Evolutionary conservation across 2,888 invertebrate species (phyloP), one percentile per base, ranked within the genome.

Genomic region (Catonia carolina): DNA sequence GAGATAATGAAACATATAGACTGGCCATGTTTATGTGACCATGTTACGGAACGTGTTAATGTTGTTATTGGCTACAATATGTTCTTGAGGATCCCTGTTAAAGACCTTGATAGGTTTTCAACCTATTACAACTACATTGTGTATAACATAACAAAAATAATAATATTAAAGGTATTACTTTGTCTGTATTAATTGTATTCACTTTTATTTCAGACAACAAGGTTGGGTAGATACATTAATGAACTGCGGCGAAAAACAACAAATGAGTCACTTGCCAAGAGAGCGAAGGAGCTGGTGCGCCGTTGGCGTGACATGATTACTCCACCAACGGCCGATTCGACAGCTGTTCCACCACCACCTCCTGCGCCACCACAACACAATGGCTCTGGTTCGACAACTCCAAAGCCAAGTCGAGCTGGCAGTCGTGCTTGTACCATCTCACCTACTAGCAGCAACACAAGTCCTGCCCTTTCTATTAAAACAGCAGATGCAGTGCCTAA

Each of bases 221-320:
- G 95, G 82, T 78, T 97, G 72, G 96, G 94, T 37, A 90, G 88
- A 74, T 86, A 89, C 72, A 88, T 96, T 73, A 96, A 96, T 73
- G 92, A 93, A 73, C 77, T 96, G 52, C 82, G 96, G 55, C 80
- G 90, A 59, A 89, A 89, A 74, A 91, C 92, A 39, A 80, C 78
- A 58, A 88, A 93, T 73, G 89, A 90, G 65, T 80, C 81, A 60
- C 77, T 96, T 71, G 92, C 94, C 53, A 85, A 88, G 69, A 82
- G 95, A 64, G 90, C 93, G 57, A 96, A 95, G 75, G 89, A 89
- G 70, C 79, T 96, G 71, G 85, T 96, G 56, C 91, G 92, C 69
- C 81, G 86, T 75, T 96, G 96, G 96, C 84, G 95, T 67, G 87
- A 87, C 75, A 83, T 90, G 75, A 84, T 94, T 67, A 77, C 87